Evolutionary conservation across 30 jellyfish, hydroid and myxozoan species (phyloP).

Genomic region (Nemopilema nomurai): DNA sequence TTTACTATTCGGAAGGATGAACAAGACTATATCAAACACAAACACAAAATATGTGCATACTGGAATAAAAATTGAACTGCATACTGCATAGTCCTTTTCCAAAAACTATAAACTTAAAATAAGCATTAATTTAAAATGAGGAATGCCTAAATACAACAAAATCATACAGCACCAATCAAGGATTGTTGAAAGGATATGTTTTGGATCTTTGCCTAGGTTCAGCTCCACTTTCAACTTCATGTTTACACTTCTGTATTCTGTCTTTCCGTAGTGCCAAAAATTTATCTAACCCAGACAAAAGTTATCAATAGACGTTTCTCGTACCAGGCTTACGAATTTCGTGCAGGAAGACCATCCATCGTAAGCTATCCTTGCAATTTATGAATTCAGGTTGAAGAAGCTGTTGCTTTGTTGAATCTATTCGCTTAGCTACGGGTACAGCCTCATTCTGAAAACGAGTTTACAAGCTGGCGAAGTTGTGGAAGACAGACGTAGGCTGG

Average conservation of each 20-base stretch:
- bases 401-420: constrained; percentile 12
- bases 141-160: too few relatives aligned
- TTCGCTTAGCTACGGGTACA: constrained; percentile 30
- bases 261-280: background rate
- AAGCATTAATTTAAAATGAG: too few relatives aligned
- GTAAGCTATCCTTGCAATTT: background rate
- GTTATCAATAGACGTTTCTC: background rate
- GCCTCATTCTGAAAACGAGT: constrained; percentile 8
- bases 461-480: background rate
- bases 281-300: too few relatives aligned
- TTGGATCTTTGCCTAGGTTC: constrained; percentile 61
- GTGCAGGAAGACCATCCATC: too few relatives aligned
- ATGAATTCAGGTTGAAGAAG: background rate
- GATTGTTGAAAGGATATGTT: constrained; percentile 39
- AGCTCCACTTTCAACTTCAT: constrained; percentile 57
- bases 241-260: background rate
- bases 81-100: too few relatives aligned
- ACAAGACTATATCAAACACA: too few relatives aligned
- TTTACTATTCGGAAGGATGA: too few relatives aligned
- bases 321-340: background rate
- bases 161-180: background rate
- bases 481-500: background rate
- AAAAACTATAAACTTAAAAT: too few relatives aligned
- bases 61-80: too few relatives aligned
- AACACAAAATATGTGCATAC: too few relatives aligned